Conservation (phyloP, 2,888 invertebrate species). For the Scrobipalpa atriplicella region DNA sequence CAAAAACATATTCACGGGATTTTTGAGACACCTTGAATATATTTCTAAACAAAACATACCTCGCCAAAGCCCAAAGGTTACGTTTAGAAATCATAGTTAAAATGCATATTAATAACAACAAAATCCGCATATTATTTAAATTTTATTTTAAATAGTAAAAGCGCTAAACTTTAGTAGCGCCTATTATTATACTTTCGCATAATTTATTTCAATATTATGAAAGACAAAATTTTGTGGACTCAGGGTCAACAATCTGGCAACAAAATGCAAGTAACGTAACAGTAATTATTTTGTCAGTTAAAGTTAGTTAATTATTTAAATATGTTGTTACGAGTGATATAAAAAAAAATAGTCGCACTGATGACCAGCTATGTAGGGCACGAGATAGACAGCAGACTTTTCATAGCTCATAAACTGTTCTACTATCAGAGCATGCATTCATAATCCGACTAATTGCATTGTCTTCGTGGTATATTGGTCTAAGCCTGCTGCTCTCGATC, state of each 20-base stretch:
- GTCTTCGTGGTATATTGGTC: too few species aligned
- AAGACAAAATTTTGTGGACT: not conserved
- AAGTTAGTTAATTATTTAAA: too few species aligned
- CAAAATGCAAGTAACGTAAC: not conserved
- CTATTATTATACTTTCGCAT: not conserved
- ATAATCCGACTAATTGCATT: too few species aligned
- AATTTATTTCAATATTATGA: not conserved
- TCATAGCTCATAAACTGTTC: too few species aligned
- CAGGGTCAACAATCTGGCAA: slow-evolving; percentile 6
- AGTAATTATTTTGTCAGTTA: not conserved
- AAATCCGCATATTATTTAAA: not conserved
- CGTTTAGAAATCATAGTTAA: not conserved
- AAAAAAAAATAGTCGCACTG: too few species aligned
- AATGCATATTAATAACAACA: not conserved
- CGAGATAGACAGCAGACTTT: too few species aligned
- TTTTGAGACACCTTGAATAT: too few species aligned
- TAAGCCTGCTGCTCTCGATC: too few species aligned
- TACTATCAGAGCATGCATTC: too few species aligned
- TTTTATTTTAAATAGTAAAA: not conserved
- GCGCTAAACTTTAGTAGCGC: not conserved
- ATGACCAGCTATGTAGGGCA: too few species aligned
- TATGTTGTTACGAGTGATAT: too few species aligned
- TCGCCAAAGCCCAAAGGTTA: not conserved
- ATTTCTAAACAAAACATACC: not conserved
- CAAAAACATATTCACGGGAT: too few species aligned